A percentile compares a stretch with the other conserved stretches of the same genome.
These are phyloP conservation scores for Keiferia lycopersicella DNA, from an alignment of 2,888 invertebrate genomes.

Conservation along the genomic window DNA sequence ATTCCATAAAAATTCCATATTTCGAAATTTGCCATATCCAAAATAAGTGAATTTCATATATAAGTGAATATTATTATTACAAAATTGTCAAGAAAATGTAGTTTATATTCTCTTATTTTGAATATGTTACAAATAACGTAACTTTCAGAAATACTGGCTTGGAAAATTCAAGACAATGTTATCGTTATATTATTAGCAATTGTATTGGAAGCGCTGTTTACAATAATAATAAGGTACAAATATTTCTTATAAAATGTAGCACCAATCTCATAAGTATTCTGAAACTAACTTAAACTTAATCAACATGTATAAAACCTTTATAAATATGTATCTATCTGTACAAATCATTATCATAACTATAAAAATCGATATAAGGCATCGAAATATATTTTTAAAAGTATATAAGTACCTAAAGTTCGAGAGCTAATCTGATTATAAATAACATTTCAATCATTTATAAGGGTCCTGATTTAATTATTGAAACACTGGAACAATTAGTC, in stretches of 20 bases:
- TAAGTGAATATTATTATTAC: no score
- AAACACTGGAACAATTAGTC: neutral
- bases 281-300: constrained; percentile 51
- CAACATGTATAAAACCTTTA: constrained; percentile 47
- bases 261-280: constrained; percentile 60
- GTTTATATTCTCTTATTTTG: constrained; percentile 4
- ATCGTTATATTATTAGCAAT: neutral
- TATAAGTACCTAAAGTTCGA: neutral
- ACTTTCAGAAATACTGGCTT: neutral
- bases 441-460: neutral
- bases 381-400: neutral
- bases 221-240: constrained; percentile 39
- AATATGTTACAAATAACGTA: neutral
- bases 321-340: constrained; percentile 50
- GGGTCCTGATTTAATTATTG: neutral
- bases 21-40: neutral
- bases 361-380: neutral
- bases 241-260: constrained; percentile 53
- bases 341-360: constrained; percentile 9
- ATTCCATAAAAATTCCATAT: no score
- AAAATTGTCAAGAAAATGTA: no score
- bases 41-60: neutral
- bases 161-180: neutral
- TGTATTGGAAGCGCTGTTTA: constrained; percentile 42
- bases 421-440: neutral